Evolutionary conservation across 2,797 vertebrate genomes (phyloP).

Genomic region (Crax fasciolata): DNA sequence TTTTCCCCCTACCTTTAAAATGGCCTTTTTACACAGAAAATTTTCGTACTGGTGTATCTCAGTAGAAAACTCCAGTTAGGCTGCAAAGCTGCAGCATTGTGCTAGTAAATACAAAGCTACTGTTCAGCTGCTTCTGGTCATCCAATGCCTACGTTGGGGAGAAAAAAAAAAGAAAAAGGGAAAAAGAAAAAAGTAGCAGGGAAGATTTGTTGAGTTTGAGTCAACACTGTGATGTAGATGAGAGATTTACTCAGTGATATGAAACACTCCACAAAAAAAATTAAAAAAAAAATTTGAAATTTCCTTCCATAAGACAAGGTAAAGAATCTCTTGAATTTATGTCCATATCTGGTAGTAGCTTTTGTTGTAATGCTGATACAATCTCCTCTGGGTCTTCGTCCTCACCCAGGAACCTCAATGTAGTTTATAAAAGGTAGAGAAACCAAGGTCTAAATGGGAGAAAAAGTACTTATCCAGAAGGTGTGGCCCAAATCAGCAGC

Average conservation of each 20-base stretch:
- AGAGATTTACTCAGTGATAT: not conserved
- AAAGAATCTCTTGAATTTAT: not conserved
- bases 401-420: not conserved
- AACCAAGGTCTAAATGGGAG: not conserved
- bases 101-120: not conserved
- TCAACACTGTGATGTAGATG: not conserved
- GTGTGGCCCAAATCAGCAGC: not conserved
- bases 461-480: not conserved
- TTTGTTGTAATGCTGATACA: not conserved
- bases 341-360: not conserved
- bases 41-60: not conserved
- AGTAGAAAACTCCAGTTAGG: not conserved
- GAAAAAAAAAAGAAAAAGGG: not conserved
- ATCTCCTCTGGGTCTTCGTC: not conserved
- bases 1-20: not conserved
- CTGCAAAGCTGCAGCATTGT: too few relatives aligned
- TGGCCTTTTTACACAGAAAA: not conserved
- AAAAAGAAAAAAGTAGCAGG: not conserved
- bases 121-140: not conserved
- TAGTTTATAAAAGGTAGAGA: not conserved
- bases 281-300: not conserved
- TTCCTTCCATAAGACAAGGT: not conserved
- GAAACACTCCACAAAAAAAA: not conserved
- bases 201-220: not conserved
- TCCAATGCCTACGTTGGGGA: fast-evolving